phyloP scores from a whole-genome alignment of 2,113 vertebrate genomes.

The Elanoides forficatus region DNA sequence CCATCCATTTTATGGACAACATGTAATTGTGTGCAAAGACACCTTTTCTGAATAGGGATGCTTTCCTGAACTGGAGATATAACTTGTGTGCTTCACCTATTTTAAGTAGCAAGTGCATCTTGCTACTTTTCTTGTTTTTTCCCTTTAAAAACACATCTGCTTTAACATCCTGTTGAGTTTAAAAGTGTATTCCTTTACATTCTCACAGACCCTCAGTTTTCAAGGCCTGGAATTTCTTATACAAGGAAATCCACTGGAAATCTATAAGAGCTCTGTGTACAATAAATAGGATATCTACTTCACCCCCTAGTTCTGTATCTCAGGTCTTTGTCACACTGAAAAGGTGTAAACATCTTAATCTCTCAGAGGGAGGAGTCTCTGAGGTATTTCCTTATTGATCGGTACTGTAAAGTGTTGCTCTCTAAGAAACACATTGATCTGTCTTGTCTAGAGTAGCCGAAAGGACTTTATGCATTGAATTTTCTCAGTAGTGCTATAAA shows the following conservation, averaged over 20 bases:
- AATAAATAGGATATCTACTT: background rate
- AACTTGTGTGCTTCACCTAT: background rate
- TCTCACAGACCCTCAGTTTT: background rate
- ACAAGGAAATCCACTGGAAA: background rate
- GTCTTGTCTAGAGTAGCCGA: background rate
- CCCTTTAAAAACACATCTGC: background rate
- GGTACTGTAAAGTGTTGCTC: background rate
- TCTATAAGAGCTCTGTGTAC: background rate
- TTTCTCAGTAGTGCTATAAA: conserved; percentile 6
- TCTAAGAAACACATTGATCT: background rate
- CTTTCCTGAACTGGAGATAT: background rate
- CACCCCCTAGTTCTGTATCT: background rate
- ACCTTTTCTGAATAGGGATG: background rate
- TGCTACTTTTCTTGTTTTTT: background rate
- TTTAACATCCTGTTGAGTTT: background rate
- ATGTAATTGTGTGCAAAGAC: background rate
- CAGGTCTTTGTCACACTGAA: background rate
- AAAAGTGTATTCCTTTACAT: background rate
- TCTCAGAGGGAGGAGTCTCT: background rate
- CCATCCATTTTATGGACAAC: background rate
- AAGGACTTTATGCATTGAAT: background rate
- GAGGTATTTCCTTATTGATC: background rate
- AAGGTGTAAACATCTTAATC: background rate
- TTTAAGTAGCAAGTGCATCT: background rate
- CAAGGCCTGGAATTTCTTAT: background rate